Evolutionary conservation across 2,113 vertebrate genomes (phyloP), one percentile per base, ranked within the genome.

Genomic region (Sebastes schlegelii): DNA sequence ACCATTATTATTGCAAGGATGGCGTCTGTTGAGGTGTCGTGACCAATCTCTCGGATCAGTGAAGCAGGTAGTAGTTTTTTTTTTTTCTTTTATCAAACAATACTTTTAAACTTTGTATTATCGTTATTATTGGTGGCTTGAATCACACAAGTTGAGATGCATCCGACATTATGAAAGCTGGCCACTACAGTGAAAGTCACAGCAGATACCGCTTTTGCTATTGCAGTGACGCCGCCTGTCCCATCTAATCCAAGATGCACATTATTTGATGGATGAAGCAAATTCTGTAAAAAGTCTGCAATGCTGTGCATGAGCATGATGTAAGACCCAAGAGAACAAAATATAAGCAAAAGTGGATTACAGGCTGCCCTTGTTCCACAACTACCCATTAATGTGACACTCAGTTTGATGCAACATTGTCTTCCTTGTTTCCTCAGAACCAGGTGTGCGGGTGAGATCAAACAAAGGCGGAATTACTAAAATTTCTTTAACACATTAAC

Each of bases 201-300:
- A 58, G 58, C 69, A 55, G 58, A 54, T 64, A 19, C 61, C 79
- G 74, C 23, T 55, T 77, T 54, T 66, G 61, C 19, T 80, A 23
- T 43, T 65, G 55, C 71, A 49, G 34, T 68, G 63, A 76, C 61
- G 42, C 43, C 16, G 17, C 49, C 46, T 58, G 71, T 52, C 67
- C 57, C 16, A 16, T 72, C 55, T 75, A 70, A 82, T 88, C 51
- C 65, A 75, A 34, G n/a, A 48, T 14, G 42, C 57, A 62, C 71
- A 65, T 83, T 84, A 70, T 26, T 62, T 76, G 75, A 85, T 75
- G 69, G 21, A 86, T 82, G 61, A 74, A 84, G 52, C 9, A 74
- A 78, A 84, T 74, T 69, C 57, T 55, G 58, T 23, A 54, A 80
- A 79, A 87, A 26, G 63, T 73, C 9, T 74, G 63, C 34, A 63